Conservation (phyloP, 2,888 invertebrate species). For the Cyclophora albipunctata region DNA sequence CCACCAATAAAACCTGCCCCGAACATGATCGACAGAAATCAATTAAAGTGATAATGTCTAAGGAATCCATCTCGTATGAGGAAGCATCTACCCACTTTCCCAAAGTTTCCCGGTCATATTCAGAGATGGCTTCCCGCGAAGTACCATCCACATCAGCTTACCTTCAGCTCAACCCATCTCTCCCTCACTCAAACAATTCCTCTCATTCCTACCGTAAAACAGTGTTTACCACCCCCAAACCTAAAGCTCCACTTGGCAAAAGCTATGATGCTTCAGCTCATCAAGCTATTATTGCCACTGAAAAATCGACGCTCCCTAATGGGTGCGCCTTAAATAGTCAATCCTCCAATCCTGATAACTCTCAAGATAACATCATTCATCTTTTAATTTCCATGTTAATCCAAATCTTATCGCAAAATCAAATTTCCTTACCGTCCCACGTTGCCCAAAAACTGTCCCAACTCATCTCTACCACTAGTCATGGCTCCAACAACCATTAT, state of each 20-base stretch:
- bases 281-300: not conserved
- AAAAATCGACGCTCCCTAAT: not conserved
- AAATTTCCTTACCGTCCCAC: constrained; percentile 2
- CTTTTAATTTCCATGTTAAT: not conserved
- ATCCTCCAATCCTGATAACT: not conserved
- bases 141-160: not conserved
- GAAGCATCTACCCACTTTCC: constrained; percentile 7
- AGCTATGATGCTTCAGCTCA: constrained; percentile 1
- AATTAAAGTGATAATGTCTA: constrained; percentile 16
- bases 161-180: not conserved
- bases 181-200: not conserved
- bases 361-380: constrained; percentile 1
- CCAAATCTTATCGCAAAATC: not conserved
- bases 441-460: constrained; percentile 4
- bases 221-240: not conserved
- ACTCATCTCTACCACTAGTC: not conserved
- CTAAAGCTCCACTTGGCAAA: constrained; percentile 3
- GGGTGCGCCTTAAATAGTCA: not conserved
- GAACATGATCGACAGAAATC: constrained; percentile 12
- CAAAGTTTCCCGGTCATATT: not conserved
- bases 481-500: constrained; percentile 2
- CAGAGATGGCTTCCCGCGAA: not conserved
- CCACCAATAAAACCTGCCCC: constrained; percentile 10
- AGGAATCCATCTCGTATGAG: constrained; percentile 11
- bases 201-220: not conserved